These are phyloP conservation scores for Camelus bactrianus DNA, from an alignment of 2,113 vertebrate species.

Conservation along the genomic window DNA sequence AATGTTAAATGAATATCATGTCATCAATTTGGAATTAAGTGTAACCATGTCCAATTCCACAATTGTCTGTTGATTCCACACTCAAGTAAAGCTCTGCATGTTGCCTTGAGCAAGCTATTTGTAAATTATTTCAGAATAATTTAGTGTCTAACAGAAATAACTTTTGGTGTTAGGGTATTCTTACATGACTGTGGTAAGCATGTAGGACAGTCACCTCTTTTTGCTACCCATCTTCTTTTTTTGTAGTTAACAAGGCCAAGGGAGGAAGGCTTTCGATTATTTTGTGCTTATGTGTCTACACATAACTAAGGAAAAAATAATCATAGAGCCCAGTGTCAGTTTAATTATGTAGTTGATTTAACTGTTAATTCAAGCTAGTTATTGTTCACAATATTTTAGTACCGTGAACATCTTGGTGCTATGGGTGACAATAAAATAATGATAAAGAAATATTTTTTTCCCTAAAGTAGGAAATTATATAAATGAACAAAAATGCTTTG, in stretches of 20 bases:
- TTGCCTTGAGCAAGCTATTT: neutral
- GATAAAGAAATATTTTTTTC: slow-evolving; percentile 39
- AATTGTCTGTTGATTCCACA: neutral
- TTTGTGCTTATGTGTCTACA: neutral
- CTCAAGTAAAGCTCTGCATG: neutral
- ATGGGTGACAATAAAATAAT: neutral
- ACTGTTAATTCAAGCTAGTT: slow-evolving; percentile 21
- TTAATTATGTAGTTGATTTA: neutral
- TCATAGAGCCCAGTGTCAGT: neutral
- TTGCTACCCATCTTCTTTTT: slow-evolving; percentile 24
- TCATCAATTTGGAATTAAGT: neutral
- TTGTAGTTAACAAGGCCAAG: neutral
- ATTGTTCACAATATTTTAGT: slow-evolving; percentile 15
- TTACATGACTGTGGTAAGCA: neutral
- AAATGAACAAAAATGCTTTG: neutral
- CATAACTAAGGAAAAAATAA: neutral
- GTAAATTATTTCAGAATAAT: slow-evolving; percentile 40
- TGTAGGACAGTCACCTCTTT: neutral
- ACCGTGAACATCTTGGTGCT: neutral
- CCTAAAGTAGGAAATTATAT: slow-evolving; percentile 19
- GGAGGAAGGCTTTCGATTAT: neutral
- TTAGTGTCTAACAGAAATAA: slow-evolving; percentile 25
- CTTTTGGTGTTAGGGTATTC: neutral
- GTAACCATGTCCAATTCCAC: neutral
- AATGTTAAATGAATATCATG: neutral